These are phyloP conservation scores for Ptiloglossa arizonensis DNA, from an alignment of 1,140 invertebrate genomes.

Conservation along the genomic window DNA sequence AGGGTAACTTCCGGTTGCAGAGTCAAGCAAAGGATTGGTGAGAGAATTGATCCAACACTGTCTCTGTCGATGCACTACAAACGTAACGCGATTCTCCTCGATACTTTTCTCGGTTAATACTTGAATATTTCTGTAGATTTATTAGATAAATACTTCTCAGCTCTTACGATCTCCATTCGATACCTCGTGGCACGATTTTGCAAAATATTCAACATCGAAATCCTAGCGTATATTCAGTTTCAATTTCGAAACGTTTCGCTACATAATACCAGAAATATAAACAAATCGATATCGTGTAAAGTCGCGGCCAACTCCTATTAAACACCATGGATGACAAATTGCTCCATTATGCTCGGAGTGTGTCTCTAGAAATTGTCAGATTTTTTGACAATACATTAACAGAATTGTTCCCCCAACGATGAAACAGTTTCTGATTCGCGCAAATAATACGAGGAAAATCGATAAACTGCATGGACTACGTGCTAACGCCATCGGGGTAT, in stretches of 20 bases:
- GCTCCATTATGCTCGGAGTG: too few relatives aligned
- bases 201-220: background rate
- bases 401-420: too few relatives aligned
- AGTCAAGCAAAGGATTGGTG: constrained; percentile 36
- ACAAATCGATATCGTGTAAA: background rate
- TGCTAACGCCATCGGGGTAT: background rate
- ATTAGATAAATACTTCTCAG: background rate
- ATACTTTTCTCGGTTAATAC: constrained; percentile 42
- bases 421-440: background rate
- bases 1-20: constrained; percentile 48
- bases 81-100: constrained; percentile 49
- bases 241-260: background rate
- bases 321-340: too few relatives aligned
- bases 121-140: background rate
- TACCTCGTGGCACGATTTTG: background rate
- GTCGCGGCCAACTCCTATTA: too few relatives aligned
- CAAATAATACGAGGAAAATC: background rate
- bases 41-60: constrained; percentile 48
- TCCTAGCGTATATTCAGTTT: too few relatives aligned
- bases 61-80: constrained; percentile 15
- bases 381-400: background rate
- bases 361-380: too few relatives aligned
- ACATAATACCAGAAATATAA: background rate
- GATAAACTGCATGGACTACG: background rate
- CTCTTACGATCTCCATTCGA: background rate